Conservation (phyloP, 2,797 vertebrate species). For the Eurystomus glaucurus region DNA sequence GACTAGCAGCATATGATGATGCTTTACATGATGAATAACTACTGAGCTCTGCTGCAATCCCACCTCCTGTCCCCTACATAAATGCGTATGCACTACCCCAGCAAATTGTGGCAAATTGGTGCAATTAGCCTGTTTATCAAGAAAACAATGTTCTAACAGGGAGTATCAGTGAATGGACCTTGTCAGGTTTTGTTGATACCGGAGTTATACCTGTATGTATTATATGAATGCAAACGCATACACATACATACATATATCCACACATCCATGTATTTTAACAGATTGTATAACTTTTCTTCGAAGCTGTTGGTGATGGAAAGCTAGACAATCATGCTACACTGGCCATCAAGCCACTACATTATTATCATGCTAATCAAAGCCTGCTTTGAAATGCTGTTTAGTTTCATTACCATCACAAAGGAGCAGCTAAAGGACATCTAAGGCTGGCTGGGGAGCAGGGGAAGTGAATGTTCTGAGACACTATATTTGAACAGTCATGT, state of each 20-base stretch:
- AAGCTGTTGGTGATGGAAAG: constrained; percentile 30
- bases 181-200: neutral
- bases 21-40: neutral
- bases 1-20: neutral
- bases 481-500: constrained; percentile 63
- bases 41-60: neutral
- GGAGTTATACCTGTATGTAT: neutral
- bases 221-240: neutral
- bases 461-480: constrained; percentile 38
- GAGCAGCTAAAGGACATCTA: constrained; percentile 62
- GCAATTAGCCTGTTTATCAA: constrained; percentile 16
- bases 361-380: constrained; percentile 73
- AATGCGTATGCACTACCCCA: neutral
- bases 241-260: neutral
- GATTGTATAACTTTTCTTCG: neutral
- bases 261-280: neutral
- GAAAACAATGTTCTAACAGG: neutral
- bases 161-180: neutral
- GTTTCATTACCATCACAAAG: constrained; percentile 73
- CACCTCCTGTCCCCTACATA: neutral
- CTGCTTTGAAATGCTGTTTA: constrained; percentile 60
- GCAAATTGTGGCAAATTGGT: constrained; percentile 49
- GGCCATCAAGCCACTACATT: constrained; percentile 41
- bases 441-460: neutral
- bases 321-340: constrained; percentile 24